These are phyloP conservation scores for Notechis scutatus DNA, from an alignment of 2,113 vertebrate genomes.

Conservation along the genomic window DNA sequence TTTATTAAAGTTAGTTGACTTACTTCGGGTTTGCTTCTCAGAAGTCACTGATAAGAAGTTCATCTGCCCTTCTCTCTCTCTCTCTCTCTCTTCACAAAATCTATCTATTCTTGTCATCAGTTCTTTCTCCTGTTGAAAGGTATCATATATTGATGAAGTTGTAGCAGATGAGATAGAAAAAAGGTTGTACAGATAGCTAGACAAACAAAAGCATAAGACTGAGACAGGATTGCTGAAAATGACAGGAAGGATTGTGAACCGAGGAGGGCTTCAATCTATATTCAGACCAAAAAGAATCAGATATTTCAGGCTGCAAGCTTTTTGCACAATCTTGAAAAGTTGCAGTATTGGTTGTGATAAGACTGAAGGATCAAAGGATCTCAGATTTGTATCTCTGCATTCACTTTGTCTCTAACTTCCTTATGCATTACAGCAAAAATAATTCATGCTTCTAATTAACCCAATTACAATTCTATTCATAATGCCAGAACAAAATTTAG, in stretches of 20 bases:
- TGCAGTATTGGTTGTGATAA: not conserved
- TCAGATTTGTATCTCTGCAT: not conserved
- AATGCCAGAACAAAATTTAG: not conserved
- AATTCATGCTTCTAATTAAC: not conserved
- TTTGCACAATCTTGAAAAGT: not conserved
- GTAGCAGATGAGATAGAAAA: not conserved
- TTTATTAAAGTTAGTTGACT: constrained; percentile 11
- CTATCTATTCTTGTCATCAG: not conserved
- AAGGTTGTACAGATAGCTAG: not conserved
- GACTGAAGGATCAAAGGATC: not conserved
- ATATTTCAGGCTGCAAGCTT: not conserved
- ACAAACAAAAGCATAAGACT: not conserved
- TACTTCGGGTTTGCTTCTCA: not conserved
- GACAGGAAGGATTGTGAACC: not conserved
- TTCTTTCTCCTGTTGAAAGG: not conserved
- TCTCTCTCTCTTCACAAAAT: not conserved
- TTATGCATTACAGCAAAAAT: not conserved
- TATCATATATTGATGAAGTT: not conserved
- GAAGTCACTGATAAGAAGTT: constrained; percentile 17
- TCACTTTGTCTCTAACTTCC: not conserved
- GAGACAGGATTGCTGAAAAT: not conserved
- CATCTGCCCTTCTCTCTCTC: not conserved
- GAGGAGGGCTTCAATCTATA: not conserved
- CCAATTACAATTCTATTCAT: not conserved
- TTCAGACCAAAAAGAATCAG: not conserved